Evolutionary conservation across 2,113 vertebrate genomes (phyloP), one percentile per base, ranked within the genome.

Genomic region (Mohoua ochrocephala): DNA sequence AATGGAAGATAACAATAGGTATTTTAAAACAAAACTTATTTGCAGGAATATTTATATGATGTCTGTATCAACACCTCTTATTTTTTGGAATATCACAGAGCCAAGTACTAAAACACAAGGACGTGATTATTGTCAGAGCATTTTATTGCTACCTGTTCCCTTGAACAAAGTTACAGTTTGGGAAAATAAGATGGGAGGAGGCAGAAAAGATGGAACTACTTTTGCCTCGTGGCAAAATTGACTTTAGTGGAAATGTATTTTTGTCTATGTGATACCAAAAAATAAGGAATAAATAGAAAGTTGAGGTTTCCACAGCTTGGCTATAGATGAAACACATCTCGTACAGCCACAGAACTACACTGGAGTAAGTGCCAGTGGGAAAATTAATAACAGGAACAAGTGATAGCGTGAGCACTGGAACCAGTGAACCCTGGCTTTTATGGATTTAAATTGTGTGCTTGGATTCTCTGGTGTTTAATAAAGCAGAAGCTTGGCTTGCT

Each of bases 311-410:
- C 63, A 65, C 53, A 85, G 57, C 53, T 86, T 80, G 70, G 74
- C 54, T 86, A 52, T 59, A 69, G 88, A 90, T 83, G 82, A 96
- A 95, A 95, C 59, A 80, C 44, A 60, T 91, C 80, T 75, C 68
- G 42, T 67, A 87, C 26, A 77, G 67, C 68, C 63, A 89, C 4
- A 0, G 74, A 95, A 87, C 47, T 52, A 33, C 30, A 86, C 27
- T 59, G 80, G 56, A 93, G 35, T 81, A 81, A 92, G 44, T 91
- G 89, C 94, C 84, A 95, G 68, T 81, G 89, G 91, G 68, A 84
- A 91, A 95, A 95, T 92, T 92, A 93, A 93, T 95, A 95, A 92
- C 50, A 89, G 76, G 47, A 92, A 93, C 50, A 95, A 95, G 83
- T 42, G 79, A 90, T 79, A 8, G 28, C 74, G 52, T 50, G 73